Evolutionary conservation across 2,797 vertebrate genomes (phyloP), one percentile per base, ranked within the genome.

Genomic region (Novumbra hubbsi): DNA sequence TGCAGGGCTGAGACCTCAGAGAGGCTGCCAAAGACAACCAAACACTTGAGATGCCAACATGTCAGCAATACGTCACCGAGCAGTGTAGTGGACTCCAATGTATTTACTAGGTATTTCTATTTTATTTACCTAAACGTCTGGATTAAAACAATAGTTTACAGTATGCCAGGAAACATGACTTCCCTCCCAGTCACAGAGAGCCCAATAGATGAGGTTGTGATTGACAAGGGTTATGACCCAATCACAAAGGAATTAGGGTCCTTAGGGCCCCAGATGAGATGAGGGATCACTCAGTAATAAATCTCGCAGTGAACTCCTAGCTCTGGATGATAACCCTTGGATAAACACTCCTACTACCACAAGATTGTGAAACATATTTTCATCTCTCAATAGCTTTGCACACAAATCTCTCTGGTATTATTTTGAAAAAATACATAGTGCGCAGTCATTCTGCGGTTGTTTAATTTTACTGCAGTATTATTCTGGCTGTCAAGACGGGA

Each of bases 1-100:
- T 68, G 77, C 76, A 76, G 68, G 73, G 80, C 70, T 27, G 27
- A 21, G 75, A 55, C 78, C 2, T 3, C 50, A 75, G 74, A 78
- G 64, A 15, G 34, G 21, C 78, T 83, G 82, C 83, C 83, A 89
- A 86, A 81, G 81, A 69, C 62, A 64, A 63, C 73, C 80, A 83
- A 84, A 79, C 72, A 63, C 73, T 67, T 73, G 69, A 81, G 77
- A 87, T 67, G 79, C 66, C 66, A 74, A 68, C 80, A 83, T 85
- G 84, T 83, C 80, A 72, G 62, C 73, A 76, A 75, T 75, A 12
- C 34, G 75, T 65, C 41, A 52, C 32, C 66, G 63, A 57, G 71
- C 24, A 55, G 19, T 55, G 52, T n/a, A 55, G 2, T 55, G 7
- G 52, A 55, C 8, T 55, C 7, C 52, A 55, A 55, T 55, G 52